A percentile compares a stretch with the other conserved stretches of the same genome.
Conservation (phyloP, 1,140 invertebrate species). For the Drosophila repletoides region DNA sequence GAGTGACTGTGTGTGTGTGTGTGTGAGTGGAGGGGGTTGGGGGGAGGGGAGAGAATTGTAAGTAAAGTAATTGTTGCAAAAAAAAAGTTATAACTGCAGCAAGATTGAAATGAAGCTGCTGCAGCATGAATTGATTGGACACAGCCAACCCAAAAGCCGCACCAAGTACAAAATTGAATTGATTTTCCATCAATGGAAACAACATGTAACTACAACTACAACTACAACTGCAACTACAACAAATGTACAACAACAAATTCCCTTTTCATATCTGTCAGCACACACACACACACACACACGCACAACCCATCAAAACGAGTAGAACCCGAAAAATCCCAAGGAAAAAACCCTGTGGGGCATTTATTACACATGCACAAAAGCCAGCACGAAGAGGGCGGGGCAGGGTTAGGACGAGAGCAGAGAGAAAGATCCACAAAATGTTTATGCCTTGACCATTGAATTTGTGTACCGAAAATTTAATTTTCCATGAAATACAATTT, state of each 20-base stretch:
- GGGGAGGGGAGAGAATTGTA: too few species aligned
- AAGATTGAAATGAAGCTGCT: constrained; percentile 34
- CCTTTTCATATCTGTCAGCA: constrained; percentile 20
- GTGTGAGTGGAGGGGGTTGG: too few species aligned
- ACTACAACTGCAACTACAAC: not conserved
- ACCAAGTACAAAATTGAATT: constrained; percentile 58
- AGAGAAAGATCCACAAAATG: constrained; percentile 11
- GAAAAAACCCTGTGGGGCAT: constrained; percentile 24
- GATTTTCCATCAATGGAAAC: constrained; percentile 60
- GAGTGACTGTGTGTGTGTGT: too few species aligned
- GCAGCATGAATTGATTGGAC: constrained; percentile 34
- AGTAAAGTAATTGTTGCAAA: constrained; percentile 38
- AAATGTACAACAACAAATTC: constrained; percentile 14
- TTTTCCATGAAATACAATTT: constrained; percentile 53
- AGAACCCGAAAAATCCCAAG: constrained; percentile 16
- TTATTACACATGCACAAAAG: constrained; percentile 43
- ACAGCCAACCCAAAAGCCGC: constrained; percentile 22
- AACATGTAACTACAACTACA: constrained; percentile 41
- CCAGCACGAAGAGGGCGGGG: not conserved
- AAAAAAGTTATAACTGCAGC: constrained; percentile 39
- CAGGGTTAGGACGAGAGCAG: not conserved
- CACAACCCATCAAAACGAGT: constrained; percentile 38
- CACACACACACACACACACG: not conserved
- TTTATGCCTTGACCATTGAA: constrained; percentile 52
- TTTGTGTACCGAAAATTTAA: constrained; percentile 47